Evolutionary conservation across 2,797 vertebrate species (phyloP).

Genomic region (Pterois miles): DNA sequence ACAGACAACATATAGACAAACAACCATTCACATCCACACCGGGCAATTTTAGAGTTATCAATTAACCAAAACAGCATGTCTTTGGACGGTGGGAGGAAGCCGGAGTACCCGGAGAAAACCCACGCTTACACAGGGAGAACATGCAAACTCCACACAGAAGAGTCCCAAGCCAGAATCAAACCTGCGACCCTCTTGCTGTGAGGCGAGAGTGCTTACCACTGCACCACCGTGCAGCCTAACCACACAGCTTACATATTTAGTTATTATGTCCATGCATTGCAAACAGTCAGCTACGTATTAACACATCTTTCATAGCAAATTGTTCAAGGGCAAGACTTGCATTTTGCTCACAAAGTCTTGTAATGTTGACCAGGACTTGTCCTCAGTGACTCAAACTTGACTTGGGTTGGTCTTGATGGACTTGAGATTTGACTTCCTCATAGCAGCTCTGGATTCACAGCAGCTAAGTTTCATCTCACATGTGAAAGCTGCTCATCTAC

Average conservation of each 20-base stretch:
- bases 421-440: background rate
- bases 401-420: background rate
- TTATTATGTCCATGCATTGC: background rate
- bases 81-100: no score
- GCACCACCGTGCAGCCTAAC: no score
- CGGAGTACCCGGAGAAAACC: no score
- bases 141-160: no score
- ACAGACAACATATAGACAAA: no score
- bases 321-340: background rate
- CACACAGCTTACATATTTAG: background rate
- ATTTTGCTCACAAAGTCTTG: background rate
- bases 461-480: background rate
- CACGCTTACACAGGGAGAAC: no score
- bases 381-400: background rate
- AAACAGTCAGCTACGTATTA: background rate
- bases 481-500: conserved; percentile 38
- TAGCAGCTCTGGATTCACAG: background rate
- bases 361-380: background rate
- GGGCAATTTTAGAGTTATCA: no score
- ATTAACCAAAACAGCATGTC: no score
- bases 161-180: no score
- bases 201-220: no score
- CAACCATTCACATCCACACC: no score
- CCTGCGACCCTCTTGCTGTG: no score
- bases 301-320: background rate